Evolutionary conservation across 2,888 invertebrate species (phyloP).

Genomic region (Branchellion lobata): DNA sequence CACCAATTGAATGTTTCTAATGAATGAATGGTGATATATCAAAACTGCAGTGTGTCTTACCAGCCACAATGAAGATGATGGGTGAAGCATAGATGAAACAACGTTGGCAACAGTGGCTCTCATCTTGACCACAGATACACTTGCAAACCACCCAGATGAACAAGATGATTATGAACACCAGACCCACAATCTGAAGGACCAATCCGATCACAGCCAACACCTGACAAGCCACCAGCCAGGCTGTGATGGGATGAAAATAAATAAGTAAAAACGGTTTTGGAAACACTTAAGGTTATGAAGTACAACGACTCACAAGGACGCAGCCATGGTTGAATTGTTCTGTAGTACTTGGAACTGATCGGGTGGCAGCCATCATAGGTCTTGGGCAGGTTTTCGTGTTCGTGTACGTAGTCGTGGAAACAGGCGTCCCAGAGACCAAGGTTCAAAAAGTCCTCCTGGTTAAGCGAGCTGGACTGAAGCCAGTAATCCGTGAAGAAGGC

Average conservation of each 20-base stretch:
- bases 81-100: slow-evolving; percentile 52
- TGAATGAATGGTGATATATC: too few relatives aligned
- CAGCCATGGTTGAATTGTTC: slow-evolving; percentile 50
- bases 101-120: slow-evolving; percentile 51
- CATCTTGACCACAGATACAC: slow-evolving; percentile 48
- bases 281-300: too few relatives aligned
- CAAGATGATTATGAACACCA: slow-evolving; percentile 51
- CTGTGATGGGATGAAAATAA: slow-evolving; percentile 40
- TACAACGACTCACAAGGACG: slow-evolving; percentile 49
- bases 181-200: slow-evolving; percentile 50
- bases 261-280: too few relatives aligned
- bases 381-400: slow-evolving; percentile 48
- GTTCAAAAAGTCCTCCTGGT: slow-evolving; percentile 50
- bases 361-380: slow-evolving; percentile 50
- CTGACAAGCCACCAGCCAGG: slow-evolving; percentile 51
- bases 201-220: slow-evolving; percentile 51
- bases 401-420: slow-evolving; percentile 50
- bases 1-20: too few relatives aligned
- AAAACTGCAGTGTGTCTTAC: too few relatives aligned
- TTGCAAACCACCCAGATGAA: slow-evolving; percentile 52
- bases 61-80: slow-evolving; percentile 52
- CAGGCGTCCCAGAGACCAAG: slow-evolving; percentile 51
- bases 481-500: slow-evolving; percentile 47
- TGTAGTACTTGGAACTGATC: slow-evolving; percentile 48
- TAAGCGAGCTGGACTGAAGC: slow-evolving; percentile 47